Percentiles rank a stretch among this genome's conserved stretches.
These are phyloP conservation scores for Spodoptera exigua DNA, from an alignment of 2,888 invertebrate species.

Conservation along the genomic window DNA sequence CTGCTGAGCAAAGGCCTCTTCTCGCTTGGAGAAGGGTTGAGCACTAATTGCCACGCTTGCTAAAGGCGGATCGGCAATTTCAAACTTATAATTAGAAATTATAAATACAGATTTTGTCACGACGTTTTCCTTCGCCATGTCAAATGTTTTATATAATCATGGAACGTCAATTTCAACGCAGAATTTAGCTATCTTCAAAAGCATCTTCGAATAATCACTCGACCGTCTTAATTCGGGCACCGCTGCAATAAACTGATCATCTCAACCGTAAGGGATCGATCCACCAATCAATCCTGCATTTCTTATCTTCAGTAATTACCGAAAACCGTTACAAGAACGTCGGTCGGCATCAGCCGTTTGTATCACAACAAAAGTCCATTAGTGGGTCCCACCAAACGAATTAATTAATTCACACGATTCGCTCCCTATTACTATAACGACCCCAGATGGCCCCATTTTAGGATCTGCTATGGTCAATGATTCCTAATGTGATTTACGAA, in stretches of 20 bases:
- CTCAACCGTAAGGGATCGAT: conserved; percentile 14
- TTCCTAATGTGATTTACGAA: conserved; percentile 50
- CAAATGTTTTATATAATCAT: no score
- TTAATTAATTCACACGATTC: conserved; percentile 76
- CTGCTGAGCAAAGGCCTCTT: no score
- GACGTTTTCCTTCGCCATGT: no score
- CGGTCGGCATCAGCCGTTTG: conserved; percentile 59
- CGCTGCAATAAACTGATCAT: conserved; percentile 5
- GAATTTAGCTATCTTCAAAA: not conserved
- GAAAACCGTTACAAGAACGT: conserved; percentile 40
- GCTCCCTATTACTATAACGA: conserved; percentile 56
- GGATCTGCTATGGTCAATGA: conserved; percentile 55
- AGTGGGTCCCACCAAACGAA: conserved; percentile 64
- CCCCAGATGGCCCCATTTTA: conserved; percentile 48
- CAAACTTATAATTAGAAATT: no score
- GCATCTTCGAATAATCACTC: conserved; percentile 3
- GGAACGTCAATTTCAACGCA: not conserved
- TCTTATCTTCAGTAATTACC: conserved; percentile 55
- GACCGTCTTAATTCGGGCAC: conserved; percentile 10
- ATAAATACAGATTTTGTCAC: no score
- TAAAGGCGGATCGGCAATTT: no score
- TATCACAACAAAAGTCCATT: conserved; percentile 79
- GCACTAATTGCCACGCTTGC: no score
- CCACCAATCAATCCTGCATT: conserved; percentile 40
- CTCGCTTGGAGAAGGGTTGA: no score